A percentile compares a stretch with the other conserved stretches of the same genome.
Conservation (phyloP, 2,797 vertebrate genomes). For the Otolemur crassicaudatus region DNA sequence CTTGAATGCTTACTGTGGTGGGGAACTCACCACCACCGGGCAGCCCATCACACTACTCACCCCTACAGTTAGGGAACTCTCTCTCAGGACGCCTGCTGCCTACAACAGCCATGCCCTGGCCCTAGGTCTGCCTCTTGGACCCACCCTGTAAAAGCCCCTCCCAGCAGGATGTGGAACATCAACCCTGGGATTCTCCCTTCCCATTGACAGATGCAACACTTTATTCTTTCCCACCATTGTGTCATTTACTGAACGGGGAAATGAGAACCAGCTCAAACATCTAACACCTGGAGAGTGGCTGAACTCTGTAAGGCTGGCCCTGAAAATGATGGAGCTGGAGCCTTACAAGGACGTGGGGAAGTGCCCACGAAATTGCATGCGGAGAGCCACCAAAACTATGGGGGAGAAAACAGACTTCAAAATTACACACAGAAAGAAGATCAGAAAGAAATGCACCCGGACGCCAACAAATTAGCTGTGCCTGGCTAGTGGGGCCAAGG, state of each 20-base stretch:
- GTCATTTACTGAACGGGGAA: not conserved
- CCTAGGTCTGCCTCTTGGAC: not conserved
- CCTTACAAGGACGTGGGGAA: not conserved
- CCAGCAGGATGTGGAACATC: not conserved
- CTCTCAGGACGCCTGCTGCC: not conserved
- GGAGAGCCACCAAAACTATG: not conserved
- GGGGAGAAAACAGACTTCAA: not conserved
- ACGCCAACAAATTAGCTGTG: not conserved
- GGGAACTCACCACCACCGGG: not conserved
- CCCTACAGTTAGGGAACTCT: not conserved
- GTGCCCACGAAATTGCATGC: not conserved
- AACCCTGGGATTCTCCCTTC: not conserved
- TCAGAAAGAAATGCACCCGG: not conserved
- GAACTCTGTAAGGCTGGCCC: not conserved
- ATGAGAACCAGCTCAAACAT: not conserved
- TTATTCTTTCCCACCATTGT: too few species aligned
- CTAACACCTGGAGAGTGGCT: not conserved
- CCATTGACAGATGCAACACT: not conserved
- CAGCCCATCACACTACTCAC: not conserved
- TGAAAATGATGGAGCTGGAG: not conserved
- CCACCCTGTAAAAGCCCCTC: not conserved
- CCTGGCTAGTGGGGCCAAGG: not conserved
- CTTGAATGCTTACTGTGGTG: not conserved
- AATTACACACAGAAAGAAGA: not conserved
- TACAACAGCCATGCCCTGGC: not conserved